phyloP scores from a whole-genome alignment of 2,113 vertebrate species.

The Brienomyrus longianalis region DNA sequence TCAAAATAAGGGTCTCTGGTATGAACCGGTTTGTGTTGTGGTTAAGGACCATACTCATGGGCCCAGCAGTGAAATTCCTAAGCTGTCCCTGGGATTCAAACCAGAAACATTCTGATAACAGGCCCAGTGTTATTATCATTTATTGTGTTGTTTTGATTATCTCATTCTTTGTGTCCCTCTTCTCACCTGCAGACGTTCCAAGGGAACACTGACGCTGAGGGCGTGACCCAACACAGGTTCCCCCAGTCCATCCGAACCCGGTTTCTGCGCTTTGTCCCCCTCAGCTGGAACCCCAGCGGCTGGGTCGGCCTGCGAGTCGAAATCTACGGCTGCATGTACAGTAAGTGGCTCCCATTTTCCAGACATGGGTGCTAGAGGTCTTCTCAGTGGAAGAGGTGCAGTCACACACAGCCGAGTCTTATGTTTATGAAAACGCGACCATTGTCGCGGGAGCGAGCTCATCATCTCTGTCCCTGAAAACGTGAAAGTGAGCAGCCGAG shows the following conservation, averaged over 20 bases:
- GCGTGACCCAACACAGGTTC: slow-evolving; percentile 76
- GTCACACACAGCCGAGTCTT: background rate
- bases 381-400: background rate
- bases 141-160: background rate
- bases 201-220: slow-evolving; percentile 81
- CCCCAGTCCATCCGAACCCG: slow-evolving; percentile 74
- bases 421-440: background rate
- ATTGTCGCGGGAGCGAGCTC: background rate
- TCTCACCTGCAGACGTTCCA: slow-evolving; percentile 64
- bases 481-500: background rate
- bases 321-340: slow-evolving; percentile 83
- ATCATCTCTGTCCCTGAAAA: background rate
- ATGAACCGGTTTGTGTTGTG: background rate
- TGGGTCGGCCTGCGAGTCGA: slow-evolving; percentile 79
- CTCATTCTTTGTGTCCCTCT: background rate
- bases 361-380: background rate
- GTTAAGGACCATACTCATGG: background rate
- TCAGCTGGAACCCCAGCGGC: slow-evolving; percentile 73
- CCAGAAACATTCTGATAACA: background rate
- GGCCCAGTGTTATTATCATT: background rate
- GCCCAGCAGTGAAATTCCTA: background rate
- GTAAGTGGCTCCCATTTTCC: slow-evolving; percentile 62
- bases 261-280: slow-evolving; percentile 79
- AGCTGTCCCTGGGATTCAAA: background rate
- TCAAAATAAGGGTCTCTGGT: background rate